These are phyloP conservation scores for Dicerorhinus sumatrensis DNA, from an alignment of 2,113 vertebrate species.

Conservation along the genomic window DNA sequence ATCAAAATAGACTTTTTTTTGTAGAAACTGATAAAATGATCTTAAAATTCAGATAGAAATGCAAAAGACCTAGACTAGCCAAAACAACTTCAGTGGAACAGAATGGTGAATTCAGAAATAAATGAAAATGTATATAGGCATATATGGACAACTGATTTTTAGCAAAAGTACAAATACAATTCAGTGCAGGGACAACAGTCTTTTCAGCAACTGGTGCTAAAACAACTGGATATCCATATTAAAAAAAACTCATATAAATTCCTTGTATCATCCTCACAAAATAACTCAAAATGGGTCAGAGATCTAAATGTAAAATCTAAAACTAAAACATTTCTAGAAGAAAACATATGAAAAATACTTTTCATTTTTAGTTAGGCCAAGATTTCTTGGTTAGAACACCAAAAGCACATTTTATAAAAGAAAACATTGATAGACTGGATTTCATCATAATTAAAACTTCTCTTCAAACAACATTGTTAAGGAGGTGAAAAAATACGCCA, in stretches of 20 bases:
- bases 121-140: neutral
- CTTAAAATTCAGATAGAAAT: slow-evolving; percentile 23
- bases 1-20: neutral
- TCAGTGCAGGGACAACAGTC: neutral
- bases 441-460: neutral
- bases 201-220: neutral
- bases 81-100: neutral
- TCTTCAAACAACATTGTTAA: neutral
- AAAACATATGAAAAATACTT: neutral
- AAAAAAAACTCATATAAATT: neutral
- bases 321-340: neutral
- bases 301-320: neutral
- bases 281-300: neutral
- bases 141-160: neutral
- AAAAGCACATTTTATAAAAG: neutral
- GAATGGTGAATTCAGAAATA: neutral
- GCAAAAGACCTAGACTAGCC: neutral
- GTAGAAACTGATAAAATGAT: neutral
- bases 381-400: neutral
- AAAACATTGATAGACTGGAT: neutral
- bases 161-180: neutral
- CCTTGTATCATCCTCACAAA: neutral
- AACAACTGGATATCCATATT: neutral
- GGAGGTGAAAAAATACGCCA: neutral
- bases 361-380: neutral